Evolutionary conservation across 2,113 vertebrate species (phyloP), one percentile per base, ranked within the genome.

Genomic region (Proterorhinus semilunaris): DNA sequence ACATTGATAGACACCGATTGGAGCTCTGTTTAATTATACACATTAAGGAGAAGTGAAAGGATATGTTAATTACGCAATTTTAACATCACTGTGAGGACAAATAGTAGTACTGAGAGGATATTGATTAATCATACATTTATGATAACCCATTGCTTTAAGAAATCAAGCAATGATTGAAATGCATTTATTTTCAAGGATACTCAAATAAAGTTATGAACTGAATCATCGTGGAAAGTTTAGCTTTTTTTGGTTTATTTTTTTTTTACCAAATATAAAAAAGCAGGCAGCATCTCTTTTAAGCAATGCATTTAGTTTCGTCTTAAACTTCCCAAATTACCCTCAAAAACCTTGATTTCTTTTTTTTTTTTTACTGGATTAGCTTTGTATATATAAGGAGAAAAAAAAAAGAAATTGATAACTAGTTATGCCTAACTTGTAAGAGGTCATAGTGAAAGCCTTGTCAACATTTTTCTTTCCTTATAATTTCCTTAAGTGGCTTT

Each of bases 11-110:
- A 43, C 57, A 44, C 12, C n/a, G 57, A 36, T 59, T 43, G 27
- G 42, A 59, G 36, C 57, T 15, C 57, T 43, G 43, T 44, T 59
- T 59, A 59, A 59, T 59, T 59, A 59, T 59, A 59, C 36, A 59
- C 57, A 59, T 58, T 58, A 58, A 58, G 36, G 57, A 42, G 42
- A 27, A 43, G 7, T 44, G 57, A 59, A 27, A 15, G 13, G 57
- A 59, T 13, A 43, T 36, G 57, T 59, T 59, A 59, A 59, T 59
- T 27, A 43, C 15, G 36, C 42, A 7, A 59, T n/a, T 58, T 58
- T 42, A 58, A 58, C 21, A 42, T 59, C 42, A 59, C 57, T 59
- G 57, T 4, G 27, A 15, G 57, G 42, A 59, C 27, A 43, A 59
- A 59, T 3, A 9, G 12, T 9, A 59, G 12, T n/a, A 59, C 11